Base-by-base conservation (phyloP, 2,113 vertebrate species). In the Psophia crepitans region DNA sequence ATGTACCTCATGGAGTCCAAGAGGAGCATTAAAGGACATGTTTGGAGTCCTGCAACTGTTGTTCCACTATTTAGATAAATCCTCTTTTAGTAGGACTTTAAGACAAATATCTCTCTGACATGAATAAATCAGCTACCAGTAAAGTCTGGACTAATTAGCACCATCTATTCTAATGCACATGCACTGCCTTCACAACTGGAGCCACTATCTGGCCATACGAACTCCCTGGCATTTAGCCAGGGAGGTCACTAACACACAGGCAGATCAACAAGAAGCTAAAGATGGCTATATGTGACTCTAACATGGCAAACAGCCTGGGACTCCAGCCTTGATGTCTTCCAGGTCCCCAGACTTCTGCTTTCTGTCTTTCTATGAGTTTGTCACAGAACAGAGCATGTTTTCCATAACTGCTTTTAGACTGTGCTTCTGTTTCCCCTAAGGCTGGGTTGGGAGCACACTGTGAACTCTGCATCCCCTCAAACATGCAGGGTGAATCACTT, bases 321-420 rank as follows among this genome's bases (percentile, higher is more conserved):
- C 69, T 84, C 60, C 48, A 93, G 51, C 57, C 33, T 71, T 95
- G 87, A 95, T 61, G 23, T 75, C 65, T 93, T 87, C 87, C 96
- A 95, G 87, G 74, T 87, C 80, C 69, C 49, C 65, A 51, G 41
- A n/a, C 14, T 82, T 94, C 84, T 93, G 26, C 10, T 90, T 94
- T 88, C 28, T 95, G 37, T 60, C 61, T 89, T 90, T 43, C 70
- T 17, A 8, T 84, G 30, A 74, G 53, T 90, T 76, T 86, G 41
- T 84, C 71, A 56, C 26, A 71, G 73, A 51, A 75, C 66, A 95
- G 68, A 89, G 10, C 13, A 8, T 53, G 33, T 90, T 94, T 92
- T 80, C 90, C 51, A 3, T 70, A 43, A 43, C 43, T 43, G 43
- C 43, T 94, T 93, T 79, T 77, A 49, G 76, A 57, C 17, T 57